Evolutionary conservation across 2,888 invertebrate genomes (phyloP), one percentile per base, ranked within the genome.

Genomic region (Ectemnius lituratus): DNA sequence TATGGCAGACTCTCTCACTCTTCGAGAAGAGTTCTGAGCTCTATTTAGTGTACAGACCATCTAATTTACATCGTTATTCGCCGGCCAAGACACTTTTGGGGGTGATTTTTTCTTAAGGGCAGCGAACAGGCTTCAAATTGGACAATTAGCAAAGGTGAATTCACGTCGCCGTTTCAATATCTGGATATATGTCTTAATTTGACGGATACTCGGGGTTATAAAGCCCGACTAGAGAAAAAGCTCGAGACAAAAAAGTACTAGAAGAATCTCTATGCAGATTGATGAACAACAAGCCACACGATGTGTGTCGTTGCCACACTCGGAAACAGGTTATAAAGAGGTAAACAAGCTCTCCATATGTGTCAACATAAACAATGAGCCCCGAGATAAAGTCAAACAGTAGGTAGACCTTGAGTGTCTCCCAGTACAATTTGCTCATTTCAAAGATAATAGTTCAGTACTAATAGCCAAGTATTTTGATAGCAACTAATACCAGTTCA

Each of bases 261-360:
- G 20, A 20, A 46, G 23, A 3, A 2, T 23, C 23, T 23, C 23
- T 23, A 23, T 37, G 37, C 37, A 37, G 11, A 37, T 37, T 37
- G 5, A 2, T 52, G 52, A 14, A 52, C 11, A 52, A 52, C 20
- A 47, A 8, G 28, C 16, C 14, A 47, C 20, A 65, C 18, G 28
- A 59, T 20, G 56, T 28, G 37, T 46, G 27, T 58, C 14, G 28
- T 49, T 16, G 16, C 49, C 56, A 28, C 20, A 61, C 67, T 73
- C 65, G 75, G 64, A 80, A 80, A 71, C 71, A 75, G 73, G 73
- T 75, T 78, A 82, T 78, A 80, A 80, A 74, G 78, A 82, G 80
- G 76, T 80, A 78, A 80, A 76, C 75, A 76, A 78, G 70, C 66
- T 73, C 37, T 6, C 4, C 37, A 11, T 2, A 11, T 2, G 37